Percentiles rank a stretch among this genome's conserved stretches.
phyloP scores from a whole-genome alignment of 1,140 invertebrate genomes.

The Anagrus nilaparvatae region DNA sequence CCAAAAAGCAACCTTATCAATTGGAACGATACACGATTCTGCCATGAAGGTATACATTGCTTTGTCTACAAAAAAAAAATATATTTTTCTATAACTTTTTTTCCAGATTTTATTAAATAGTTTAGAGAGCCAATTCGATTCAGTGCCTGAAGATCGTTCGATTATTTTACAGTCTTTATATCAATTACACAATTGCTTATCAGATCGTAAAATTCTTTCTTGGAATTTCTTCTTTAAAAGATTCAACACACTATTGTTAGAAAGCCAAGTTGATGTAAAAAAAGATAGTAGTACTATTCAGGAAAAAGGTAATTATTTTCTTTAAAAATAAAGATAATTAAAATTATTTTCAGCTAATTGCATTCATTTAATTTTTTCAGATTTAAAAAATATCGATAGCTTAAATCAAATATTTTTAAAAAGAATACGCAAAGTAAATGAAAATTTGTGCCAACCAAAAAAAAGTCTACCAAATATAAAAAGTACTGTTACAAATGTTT shows the following conservation, averaged over 20 bases:
- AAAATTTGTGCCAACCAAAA: too few species aligned
- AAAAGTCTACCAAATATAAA: too few species aligned
- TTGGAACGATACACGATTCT: slow-evolving; percentile 88
- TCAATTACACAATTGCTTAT: slow-evolving; percentile 87
- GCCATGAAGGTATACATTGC: slow-evolving; percentile 54
- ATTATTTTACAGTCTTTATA: slow-evolving; percentile 95
- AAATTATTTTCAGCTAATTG: background rate
- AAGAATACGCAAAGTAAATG: too few species aligned
- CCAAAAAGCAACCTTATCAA: slow-evolving; percentile 82
- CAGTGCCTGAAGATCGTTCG: slow-evolving; percentile 90
- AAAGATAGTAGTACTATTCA: slow-evolving; percentile 35
- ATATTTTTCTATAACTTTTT: slow-evolving; percentile 17
- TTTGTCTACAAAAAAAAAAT: background rate
- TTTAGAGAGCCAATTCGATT: slow-evolving; percentile 85
- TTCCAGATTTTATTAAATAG: slow-evolving; percentile 72
- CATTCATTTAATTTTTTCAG: too few species aligned
- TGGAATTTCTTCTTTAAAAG: slow-evolving; percentile 99
- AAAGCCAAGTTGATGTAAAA: slow-evolving; percentile 85
- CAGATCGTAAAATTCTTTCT: slow-evolving; percentile 78
- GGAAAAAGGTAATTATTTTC: background rate
- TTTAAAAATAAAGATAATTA: background rate
- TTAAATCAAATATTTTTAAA: too few species aligned
- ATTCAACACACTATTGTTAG: slow-evolving; percentile 91
- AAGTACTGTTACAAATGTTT: too few species aligned
- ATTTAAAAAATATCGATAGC: too few species aligned